Evolutionary conservation across 2,797 vertebrate genomes (phyloP).

Genomic region (Thripadectes ignobilis): DNA sequence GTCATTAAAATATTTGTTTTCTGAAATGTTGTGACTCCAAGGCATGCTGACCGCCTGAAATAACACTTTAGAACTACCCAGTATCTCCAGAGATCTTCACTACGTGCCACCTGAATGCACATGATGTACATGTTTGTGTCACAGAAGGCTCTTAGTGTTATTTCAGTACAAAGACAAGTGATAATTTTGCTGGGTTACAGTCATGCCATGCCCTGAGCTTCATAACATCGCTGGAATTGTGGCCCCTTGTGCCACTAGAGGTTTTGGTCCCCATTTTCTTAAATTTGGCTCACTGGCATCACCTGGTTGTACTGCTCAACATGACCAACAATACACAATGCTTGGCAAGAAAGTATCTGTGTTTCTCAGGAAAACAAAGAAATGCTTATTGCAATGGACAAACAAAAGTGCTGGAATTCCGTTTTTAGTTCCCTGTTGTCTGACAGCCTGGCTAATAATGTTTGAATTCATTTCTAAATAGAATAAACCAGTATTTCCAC

Average conservation of each 20-base stretch:
- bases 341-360: background rate
- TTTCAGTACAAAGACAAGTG: background rate
- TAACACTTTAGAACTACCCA: background rate
- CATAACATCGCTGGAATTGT: background rate
- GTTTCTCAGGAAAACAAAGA: constrained; percentile 13
- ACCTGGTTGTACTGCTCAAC: background rate
- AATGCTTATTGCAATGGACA: background rate
- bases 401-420: constrained; percentile 13
- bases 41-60: background rate
- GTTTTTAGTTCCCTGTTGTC: background rate
- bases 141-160: background rate
- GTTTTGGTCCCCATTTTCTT: background rate
- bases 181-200: background rate
- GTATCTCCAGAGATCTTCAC: background rate
- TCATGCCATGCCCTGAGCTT: background rate
- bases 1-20: background rate
- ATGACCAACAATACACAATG: background rate
- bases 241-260: background rate
- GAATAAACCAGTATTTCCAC: constrained; percentile 1
- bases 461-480: constrained; percentile 3
- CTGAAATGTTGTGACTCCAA: background rate
- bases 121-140: background rate
- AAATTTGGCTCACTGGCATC: background rate
- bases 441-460: background rate
- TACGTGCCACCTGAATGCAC: background rate